Evolutionary conservation across 2,113 vertebrate genomes (phyloP), one percentile per base, ranked within the genome.

Genomic region (Macrotis lagotis): DNA sequence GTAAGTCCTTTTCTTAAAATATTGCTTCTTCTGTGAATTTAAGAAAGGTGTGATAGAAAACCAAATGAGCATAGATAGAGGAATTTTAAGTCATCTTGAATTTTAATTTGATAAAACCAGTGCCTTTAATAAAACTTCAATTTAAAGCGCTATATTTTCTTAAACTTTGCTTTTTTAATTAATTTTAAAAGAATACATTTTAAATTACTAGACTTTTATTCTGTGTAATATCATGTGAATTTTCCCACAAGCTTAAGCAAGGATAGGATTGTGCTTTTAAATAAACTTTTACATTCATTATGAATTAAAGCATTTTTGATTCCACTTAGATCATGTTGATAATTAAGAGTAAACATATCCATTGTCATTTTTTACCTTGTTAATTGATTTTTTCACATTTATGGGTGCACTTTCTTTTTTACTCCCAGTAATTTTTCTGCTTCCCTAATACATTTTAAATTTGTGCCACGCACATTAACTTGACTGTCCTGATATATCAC

Each of bases 351-450:
- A 0, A 28, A 5, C 14, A 11, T 8, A 0, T 0, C 88, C 28
- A 0, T 16, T 1, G 1, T 52, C 0, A 1, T 37, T 10, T 2
- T 8, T 88, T 50, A 2, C 0, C 1, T 0, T 5, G 0, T 50
- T 26, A 0, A 10, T 0, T 8, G 4, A 26, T 55, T n/a, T 74
- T 83, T 83, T 47, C 93, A 52, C 9, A 19, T 50, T 92, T 48
- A 25, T 66, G 19, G 28, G 55, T 19, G 0, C 16, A 2, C 25
- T 48, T 25, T 9, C 53, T 90, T 55, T 83, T 25, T 3, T 9
- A n/a, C 47, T 90, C 9, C 3, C 12, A 2, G 31, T 51, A 0
- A 11, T 50, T 53, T 50, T 28, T 90, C n/a, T 4, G 3, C 49
- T 74, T 51, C 47, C 28, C 28, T 0, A 22, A n/a, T 19, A 83